Conservation (phyloP, 2,113 vertebrate species). For the Lynx canadensis region DNA sequence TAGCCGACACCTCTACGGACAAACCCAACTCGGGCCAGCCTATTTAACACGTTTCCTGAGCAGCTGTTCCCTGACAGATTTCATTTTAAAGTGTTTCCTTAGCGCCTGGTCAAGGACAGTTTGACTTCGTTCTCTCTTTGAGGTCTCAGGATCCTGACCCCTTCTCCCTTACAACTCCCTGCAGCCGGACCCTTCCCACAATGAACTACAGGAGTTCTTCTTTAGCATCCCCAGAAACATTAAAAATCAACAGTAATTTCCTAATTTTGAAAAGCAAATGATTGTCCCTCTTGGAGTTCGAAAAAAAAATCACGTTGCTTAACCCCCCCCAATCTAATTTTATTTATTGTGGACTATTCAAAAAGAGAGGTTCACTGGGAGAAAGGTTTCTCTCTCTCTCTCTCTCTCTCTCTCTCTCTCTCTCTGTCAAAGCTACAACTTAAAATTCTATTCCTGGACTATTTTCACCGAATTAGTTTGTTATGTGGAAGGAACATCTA, state of each 20-base stretch:
- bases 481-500: not conserved
- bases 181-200: not conserved
- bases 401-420: not conserved
- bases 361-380: not conserved
- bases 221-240: not conserved
- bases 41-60: conserved; percentile 58
- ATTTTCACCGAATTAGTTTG: conserved; percentile 25
- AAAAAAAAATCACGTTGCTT: not conserved
- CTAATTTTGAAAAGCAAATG: conserved; percentile 54
- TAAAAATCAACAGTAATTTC: not conserved
- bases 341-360: not conserved
- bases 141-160: not conserved
- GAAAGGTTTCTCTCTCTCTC: not conserved
- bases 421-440: not conserved
- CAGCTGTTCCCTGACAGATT: conserved; percentile 66
- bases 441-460: not conserved
- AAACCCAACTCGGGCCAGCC: not conserved
- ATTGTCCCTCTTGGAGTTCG: not conserved
- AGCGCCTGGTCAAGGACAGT: not conserved
- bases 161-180: not conserved
- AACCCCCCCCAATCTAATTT: conserved; percentile 3
- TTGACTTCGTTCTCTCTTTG: not conserved
- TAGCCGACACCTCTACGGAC: not conserved
- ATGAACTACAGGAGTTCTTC: not conserved
- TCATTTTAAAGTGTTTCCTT: conserved; percentile 50